Percentiles rank a stretch among this genome's conserved stretches.
Evolutionary conservation across 2,888 invertebrate genomes (phyloP).

Genomic region (Zygaena filipendulae): DNA sequence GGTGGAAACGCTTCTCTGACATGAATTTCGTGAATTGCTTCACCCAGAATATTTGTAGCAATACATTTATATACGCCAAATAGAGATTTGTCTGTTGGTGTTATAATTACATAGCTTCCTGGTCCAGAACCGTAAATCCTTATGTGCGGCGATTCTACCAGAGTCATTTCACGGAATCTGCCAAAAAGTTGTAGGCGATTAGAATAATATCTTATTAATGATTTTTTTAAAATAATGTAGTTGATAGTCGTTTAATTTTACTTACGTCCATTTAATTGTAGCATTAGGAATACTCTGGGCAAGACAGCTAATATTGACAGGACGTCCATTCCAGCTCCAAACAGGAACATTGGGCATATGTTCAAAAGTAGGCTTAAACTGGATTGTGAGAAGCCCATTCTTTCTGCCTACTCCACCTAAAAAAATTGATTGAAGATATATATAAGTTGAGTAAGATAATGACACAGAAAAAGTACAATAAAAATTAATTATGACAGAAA

Average conservation of each 20-base stretch:
- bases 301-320: conserved; percentile 86
- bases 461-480: not conserved
- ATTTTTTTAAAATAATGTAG: conserved; percentile 14
- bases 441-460: too few relatives aligned
- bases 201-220: not conserved
- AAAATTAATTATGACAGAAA: conserved; percentile 4
- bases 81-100: conserved; percentile 72
- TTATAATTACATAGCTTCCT: conserved; percentile 76
- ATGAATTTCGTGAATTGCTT: conserved; percentile 73
- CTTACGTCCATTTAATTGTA: conserved; percentile 85
- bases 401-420: conserved; percentile 75
- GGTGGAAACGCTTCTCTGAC: conserved; percentile 81
- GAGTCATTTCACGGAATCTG: conserved; percentile 61
- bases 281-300: conserved; percentile 93
- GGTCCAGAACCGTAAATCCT: conserved; percentile 76
- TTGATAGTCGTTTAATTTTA: conserved; percentile 11
- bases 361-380: conserved; percentile 85
- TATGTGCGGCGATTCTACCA: conserved; percentile 68
- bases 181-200: conserved; percentile 1
- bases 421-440: too few relatives aligned
- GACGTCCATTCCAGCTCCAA: conserved; percentile 85
- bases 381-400: conserved; percentile 85
- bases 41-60: conserved; percentile 82
- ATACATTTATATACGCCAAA: conserved; percentile 85
- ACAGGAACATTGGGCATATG: conserved; percentile 76